These are phyloP conservation scores for Hylaea fasciaria DNA, from an alignment of 2,888 invertebrate species.

Conservation along the genomic window DNA sequence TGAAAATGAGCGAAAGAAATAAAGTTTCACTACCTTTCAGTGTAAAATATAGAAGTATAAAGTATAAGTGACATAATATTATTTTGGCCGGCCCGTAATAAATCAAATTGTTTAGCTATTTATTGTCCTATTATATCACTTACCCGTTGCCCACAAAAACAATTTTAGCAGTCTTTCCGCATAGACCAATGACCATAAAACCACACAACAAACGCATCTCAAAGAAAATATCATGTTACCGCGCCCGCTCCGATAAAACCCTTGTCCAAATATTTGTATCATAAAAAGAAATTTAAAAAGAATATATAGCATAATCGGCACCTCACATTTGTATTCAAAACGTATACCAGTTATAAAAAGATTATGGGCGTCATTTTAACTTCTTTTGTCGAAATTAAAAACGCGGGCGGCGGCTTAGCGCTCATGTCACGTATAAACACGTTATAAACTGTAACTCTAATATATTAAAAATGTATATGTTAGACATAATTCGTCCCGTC, in stretches of 20 bases:
- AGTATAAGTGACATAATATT: neutral
- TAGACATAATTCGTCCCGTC: constrained; percentile 58
- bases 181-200: constrained; percentile 79
- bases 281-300: constrained; percentile 80
- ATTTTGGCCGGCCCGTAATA: no score
- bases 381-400: constrained; percentile 79
- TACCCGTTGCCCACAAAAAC: constrained; percentile 45
- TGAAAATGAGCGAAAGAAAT: no score
- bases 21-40: no score
- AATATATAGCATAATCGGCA: constrained; percentile 81
- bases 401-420: constrained; percentile 70
- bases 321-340: constrained; percentile 76
- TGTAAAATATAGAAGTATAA: neutral
- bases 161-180: constrained; percentile 77
- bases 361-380: constrained; percentile 76
- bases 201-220: constrained; percentile 67
- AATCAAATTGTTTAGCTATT: neutral
- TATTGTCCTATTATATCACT: no score
- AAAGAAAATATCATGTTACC: constrained; percentile 81
- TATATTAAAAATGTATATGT: constrained; percentile 71
- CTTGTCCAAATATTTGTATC: constrained; percentile 83
- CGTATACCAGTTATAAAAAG: constrained; percentile 74
- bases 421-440: constrained; percentile 75
- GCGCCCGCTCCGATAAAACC: constrained; percentile 72
- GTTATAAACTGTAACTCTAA: constrained; percentile 73